A percentile compares a stretch with the other conserved stretches of the same genome.
Evolutionary conservation across 2,797 vertebrate species (phyloP).

Genomic region (Takifugu ocellatus): DNA sequence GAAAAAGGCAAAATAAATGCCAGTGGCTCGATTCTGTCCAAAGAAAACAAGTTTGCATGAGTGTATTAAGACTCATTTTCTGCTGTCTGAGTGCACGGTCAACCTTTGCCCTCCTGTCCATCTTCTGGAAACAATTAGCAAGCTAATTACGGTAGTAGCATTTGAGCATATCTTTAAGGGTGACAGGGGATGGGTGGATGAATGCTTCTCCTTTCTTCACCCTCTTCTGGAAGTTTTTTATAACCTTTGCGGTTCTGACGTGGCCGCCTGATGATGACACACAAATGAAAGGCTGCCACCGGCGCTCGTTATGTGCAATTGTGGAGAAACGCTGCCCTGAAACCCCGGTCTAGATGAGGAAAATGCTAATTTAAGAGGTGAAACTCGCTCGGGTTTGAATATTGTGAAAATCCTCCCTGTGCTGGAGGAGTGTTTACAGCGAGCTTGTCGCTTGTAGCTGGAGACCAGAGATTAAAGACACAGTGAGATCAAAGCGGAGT

Average conservation of each 20-base stretch:
- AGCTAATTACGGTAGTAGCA: too few relatives aligned
- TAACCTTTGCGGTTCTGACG: constrained; percentile 41
- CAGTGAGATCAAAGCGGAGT: constrained; percentile 20
- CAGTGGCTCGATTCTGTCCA: too few relatives aligned
- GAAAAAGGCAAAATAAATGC: too few relatives aligned
- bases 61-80: too few relatives aligned
- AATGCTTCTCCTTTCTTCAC: constrained; percentile 17
- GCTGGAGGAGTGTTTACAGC: constrained; percentile 3
- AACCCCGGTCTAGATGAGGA: constrained; percentile 9
- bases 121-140: too few relatives aligned
- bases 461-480: constrained; percentile 26
- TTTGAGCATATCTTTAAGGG: neutral
- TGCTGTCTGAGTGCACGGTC: too few relatives aligned
- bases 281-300: constrained; percentile 58
- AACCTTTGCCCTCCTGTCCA: too few relatives aligned
- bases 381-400: constrained; percentile 19
- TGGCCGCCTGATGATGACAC: constrained; percentile 57
- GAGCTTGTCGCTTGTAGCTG: constrained; percentile 2
- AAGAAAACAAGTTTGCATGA: too few relatives aligned
- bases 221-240: constrained; percentile 26
- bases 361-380: constrained; percentile 24
- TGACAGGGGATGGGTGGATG: constrained; percentile 17
- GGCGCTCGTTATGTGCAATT: constrained; percentile 63
- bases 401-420: constrained; percentile 10
- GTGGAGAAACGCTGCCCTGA: constrained; percentile 32